Base-by-base conservation (phyloP, 2,797 vertebrate species). In the Halcyon leucocephala region DNA sequence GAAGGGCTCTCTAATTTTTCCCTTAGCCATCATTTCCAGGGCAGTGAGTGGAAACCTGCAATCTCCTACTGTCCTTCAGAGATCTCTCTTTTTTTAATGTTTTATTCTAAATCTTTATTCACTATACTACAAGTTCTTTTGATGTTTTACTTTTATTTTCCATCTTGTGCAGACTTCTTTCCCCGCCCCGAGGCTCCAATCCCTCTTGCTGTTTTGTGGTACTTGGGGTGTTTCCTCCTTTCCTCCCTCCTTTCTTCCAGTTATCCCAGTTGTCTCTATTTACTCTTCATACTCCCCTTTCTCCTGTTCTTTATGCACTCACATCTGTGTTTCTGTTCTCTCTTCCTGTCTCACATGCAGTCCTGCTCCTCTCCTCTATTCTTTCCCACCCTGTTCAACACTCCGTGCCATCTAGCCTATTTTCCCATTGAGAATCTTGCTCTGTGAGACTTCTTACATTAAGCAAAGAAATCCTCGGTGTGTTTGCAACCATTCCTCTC, bases 21-120 rank as follows among this genome's bases (percentile, higher is more conserved):
- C 86, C 89, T 85, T 91, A 86, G 65, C 89, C 84, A 85, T 94
- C 91, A 66, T 86, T 94, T 94, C 83, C 70, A 94, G 73, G 55
- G 49, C 62, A 81, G 91, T 0, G 5, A 74, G 69, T 89, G 28
- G 91, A 74, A 92, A 61, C 46, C 41, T 85, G 64, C 67, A 57
- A 24, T 85, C 81, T 96, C 81, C 91, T 42, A 41, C 71, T 58
- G 76, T 66, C 89, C 89, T 94, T 91, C 80, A 88, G 80, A 95
- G 66, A 60, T n/a, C 41, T 85, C 79, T 60, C 39, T n/a, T 82
- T 58, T 76, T 89, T 57, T 82, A 41, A 74, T 49, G 4, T 76
- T 96, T 91, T 82, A 55, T 89, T 60, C 65, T 76, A 70, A 90
- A 66, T 76, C 46, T 24, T 54, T 90, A 5, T 82, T 93, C n/a